Percentiles rank a stretch among this genome's conserved stretches.
Conservation (phyloP, 2,113 vertebrate species). For the Pica pica region DNA sequence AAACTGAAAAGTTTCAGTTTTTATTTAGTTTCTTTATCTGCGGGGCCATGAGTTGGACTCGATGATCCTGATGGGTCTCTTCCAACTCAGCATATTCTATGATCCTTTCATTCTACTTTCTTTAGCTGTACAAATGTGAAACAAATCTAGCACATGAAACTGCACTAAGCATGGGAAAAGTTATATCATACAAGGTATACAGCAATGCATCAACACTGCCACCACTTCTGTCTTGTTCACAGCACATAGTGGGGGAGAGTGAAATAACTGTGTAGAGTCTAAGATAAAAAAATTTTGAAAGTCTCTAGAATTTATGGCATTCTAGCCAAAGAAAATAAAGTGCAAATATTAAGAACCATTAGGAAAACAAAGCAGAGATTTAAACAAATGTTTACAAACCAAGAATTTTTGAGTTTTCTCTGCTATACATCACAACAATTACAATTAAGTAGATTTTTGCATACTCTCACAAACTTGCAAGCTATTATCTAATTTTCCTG, state of each 20-base stretch:
- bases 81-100: background rate
- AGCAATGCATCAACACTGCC: background rate
- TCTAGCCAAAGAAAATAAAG: background rate
- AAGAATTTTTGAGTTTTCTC: background rate
- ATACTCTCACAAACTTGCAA: background rate
- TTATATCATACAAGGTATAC: background rate
- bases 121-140: background rate
- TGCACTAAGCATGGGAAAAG: background rate
- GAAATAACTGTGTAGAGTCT: background rate
- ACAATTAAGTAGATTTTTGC: background rate
- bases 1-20: background rate
- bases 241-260: background rate
- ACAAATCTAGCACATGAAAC: background rate
- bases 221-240: background rate
- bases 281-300: accelerated
- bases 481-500: background rate
- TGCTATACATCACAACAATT: background rate
- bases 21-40: background rate
- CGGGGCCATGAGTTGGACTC: background rate
- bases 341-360: background rate
- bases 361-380: background rate
- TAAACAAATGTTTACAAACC: background rate
- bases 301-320: background rate
- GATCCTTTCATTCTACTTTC: background rate
- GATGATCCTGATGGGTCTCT: background rate